Evolutionary conservation across 2,113 vertebrate genomes (phyloP), one percentile per base, ranked within the genome.

Genomic region (Raphicerus campestris): DNA sequence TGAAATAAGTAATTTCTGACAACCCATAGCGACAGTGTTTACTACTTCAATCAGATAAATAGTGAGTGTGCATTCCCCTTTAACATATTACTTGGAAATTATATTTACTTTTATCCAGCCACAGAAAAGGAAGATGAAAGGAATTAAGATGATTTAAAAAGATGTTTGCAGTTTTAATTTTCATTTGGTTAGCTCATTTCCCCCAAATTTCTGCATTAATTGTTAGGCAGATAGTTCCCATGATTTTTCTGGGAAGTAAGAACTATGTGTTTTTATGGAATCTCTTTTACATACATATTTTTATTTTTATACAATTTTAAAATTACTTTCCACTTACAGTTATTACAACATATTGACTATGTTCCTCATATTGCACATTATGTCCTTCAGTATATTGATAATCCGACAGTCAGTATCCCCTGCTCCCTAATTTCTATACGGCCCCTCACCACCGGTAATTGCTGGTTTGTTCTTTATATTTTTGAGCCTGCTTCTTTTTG

Each of bases 1-100:
- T 92, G 94, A 88, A 98, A 89, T 84, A 91, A 96, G 91, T 85
- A 56, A 60, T 96, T 97, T 97, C 91, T 93, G 85, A 85, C 30
- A 93, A 97, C 94, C 94, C 93, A 6, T n/a, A 22, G 94, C 97
- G 90, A 97, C 80, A 39, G 80, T 32, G 39, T 94, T 93, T 80
- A 35, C 80, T 87, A 42, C 49, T 97, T 87, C 55, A 20, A 77
- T 87, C 86, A 93, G 55, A 49, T 89, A 90, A 97, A 95, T 85
- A 89, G 85, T 73, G 75, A 83, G 7, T 60, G 80, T 92, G 39
- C 24, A 26, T 58, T 60, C 81, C 75, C 49, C 61, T 61, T 26
- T 15, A 97, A 85, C 28, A 14, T 93, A 56, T 83, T 86, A 73
- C 61, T 91, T 47, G 3, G 47, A 70, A 9, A 70, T 11, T 45